These are phyloP conservation scores for Leptogaster cylindrica DNA, from an alignment of 2,888 invertebrate genomes.

Conservation along the genomic window DNA sequence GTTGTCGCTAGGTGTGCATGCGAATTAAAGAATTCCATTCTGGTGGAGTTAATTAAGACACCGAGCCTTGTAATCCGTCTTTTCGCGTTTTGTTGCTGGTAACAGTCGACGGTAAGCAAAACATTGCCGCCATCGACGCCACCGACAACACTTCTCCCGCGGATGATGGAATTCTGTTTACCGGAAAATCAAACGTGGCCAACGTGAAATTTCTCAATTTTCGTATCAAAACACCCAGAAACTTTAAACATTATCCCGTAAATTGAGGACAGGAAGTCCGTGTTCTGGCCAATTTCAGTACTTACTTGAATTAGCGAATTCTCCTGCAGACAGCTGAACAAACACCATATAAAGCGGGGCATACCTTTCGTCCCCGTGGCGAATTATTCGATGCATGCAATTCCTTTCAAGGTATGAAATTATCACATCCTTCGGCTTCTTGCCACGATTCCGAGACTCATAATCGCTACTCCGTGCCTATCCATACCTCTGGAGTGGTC, in stretches of 20 bases:
- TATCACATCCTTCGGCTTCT: slow-evolving; percentile 40
- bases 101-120: too few relatives aligned
- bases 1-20: slow-evolving; percentile 32
- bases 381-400: slow-evolving; percentile 40
- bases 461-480: slow-evolving; percentile 37
- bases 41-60: slow-evolving; percentile 37
- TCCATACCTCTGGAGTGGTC: slow-evolving; percentile 29
- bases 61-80: slow-evolving; percentile 37
- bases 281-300: slow-evolving; percentile 27
- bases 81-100: slow-evolving; percentile 15
- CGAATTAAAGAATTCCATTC: slow-evolving; percentile 20
- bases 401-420: slow-evolving; percentile 40
- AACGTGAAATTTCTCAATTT: slow-evolving; percentile 19
- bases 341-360: slow-evolving; percentile 31
- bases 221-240: background rate
- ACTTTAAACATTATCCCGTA: background rate
- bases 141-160: too few relatives aligned
- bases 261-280: slow-evolving; percentile 30
- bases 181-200: too few relatives aligned
- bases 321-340: slow-evolving; percentile 27
- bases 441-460: slow-evolving; percentile 39
- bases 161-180: too few relatives aligned
- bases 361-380: slow-evolving; percentile 37
- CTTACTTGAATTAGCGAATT: slow-evolving; percentile 28
- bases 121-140: too few relatives aligned